A percentile compares a stretch with the other conserved stretches of the same genome.
These are phyloP conservation scores for Copidosoma floridanum DNA, from an alignment of 1,140 invertebrate genomes.

Conservation along the genomic window DNA sequence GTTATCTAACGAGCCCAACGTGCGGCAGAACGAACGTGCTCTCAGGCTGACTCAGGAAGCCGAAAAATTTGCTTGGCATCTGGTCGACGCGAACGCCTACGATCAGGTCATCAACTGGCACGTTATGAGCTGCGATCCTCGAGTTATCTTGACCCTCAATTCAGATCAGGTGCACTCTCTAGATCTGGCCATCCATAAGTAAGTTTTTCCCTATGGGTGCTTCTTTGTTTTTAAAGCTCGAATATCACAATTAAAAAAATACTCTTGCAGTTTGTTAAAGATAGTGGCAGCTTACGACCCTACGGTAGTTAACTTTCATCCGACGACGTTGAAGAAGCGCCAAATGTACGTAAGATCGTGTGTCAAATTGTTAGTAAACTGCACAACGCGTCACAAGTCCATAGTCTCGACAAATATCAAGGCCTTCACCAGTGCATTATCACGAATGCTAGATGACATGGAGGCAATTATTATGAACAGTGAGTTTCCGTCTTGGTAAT, in stretches of 20 bases:
- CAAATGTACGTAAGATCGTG: constrained; percentile 63
- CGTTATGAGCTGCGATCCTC: constrained; percentile 72
- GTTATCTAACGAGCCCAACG: constrained; percentile 69
- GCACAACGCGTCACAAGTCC: constrained; percentile 59
- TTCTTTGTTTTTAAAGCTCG: constrained; percentile 1
- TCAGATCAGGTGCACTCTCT: constrained; percentile 52
- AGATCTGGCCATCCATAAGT: constrained; percentile 59
- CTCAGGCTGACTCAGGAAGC: constrained; percentile 62
- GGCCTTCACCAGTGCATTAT: constrained; percentile 58
- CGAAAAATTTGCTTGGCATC: constrained; percentile 69
- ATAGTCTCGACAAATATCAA: constrained; percentile 55
- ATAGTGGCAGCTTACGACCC: constrained; percentile 61
- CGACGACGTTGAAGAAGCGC: constrained; percentile 59
- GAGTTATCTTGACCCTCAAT: constrained; percentile 62
- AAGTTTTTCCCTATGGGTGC: constrained; percentile 24
- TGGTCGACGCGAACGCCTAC: constrained; percentile 65
- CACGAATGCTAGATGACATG: constrained; percentile 62
- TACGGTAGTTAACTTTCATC: constrained; percentile 51
- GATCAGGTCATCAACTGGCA: constrained; percentile 76
- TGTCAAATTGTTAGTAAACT: constrained; percentile 62
- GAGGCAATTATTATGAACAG: constrained; percentile 60
- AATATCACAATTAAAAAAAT: neutral
- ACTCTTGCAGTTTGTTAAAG: constrained; percentile 59
- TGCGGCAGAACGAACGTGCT: constrained; percentile 62
- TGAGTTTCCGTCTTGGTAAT: constrained; percentile 43